A percentile compares a stretch with the other conserved stretches of the same genome.
These are phyloP conservation scores for Maconellicoccus hirsutus DNA, from an alignment of 1,140 invertebrate species.

Conservation along the genomic window DNA sequence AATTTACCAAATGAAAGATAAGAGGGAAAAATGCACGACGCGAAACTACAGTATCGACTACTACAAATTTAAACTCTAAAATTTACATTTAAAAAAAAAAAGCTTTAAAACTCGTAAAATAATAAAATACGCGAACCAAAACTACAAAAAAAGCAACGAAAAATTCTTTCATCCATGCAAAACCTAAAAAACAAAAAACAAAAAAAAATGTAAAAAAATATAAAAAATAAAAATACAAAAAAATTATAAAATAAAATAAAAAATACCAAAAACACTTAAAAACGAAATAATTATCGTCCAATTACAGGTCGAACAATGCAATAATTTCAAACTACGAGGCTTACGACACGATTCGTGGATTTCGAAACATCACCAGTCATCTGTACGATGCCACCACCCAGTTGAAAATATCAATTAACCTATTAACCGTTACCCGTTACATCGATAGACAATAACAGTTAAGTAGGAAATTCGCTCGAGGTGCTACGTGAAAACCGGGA, in stretches of 20 bases:
- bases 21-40: background rate
- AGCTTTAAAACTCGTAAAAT: background rate
- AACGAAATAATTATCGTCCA: too few species aligned
- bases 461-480: constrained; percentile 7
- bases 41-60: background rate
- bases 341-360: background rate
- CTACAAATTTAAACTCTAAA: too few species aligned
- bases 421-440: background rate
- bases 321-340: too few species aligned
- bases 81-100: background rate
- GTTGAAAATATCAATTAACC: background rate
- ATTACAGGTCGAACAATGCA: too few species aligned
- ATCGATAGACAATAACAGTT: background rate
- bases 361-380: background rate
- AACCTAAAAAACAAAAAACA: background rate
- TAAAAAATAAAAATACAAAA: too few species aligned
- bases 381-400: background rate
- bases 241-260: too few species aligned
- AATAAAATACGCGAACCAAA: background rate
- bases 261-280: too few species aligned
- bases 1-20: background rate
- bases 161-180: background rate
- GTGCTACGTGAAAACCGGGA: background rate
- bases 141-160: background rate
- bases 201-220: background rate